A percentile compares a stretch with the other conserved stretches of the same genome.
Conservation (phyloP, 2,888 invertebrate genomes). For the Trichacis sp. region DNA sequence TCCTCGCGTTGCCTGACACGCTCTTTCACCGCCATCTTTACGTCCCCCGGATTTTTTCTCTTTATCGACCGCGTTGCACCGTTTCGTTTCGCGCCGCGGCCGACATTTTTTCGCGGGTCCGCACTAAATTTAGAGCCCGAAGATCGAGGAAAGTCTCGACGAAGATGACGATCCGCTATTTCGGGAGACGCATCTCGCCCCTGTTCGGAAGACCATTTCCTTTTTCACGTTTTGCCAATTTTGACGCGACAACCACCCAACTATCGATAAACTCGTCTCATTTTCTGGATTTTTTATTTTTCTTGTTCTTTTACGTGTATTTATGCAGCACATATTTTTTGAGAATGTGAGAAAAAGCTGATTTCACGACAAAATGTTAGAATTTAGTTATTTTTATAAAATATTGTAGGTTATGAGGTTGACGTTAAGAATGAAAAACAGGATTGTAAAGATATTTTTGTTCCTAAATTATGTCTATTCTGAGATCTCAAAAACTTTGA, state of each 20-base stretch:
- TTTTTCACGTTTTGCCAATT: background rate
- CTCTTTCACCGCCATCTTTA: slow-evolving; percentile 23
- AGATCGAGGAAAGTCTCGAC: slow-evolving; percentile 48
- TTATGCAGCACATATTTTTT: too few species aligned
- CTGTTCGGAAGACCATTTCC: background rate
- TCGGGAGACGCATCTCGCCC: slow-evolving; percentile 40
- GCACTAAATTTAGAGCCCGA: slow-evolving; percentile 45
- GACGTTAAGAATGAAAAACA: too few species aligned
- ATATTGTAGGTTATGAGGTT: too few species aligned
- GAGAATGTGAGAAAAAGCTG: too few species aligned
- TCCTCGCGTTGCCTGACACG: slow-evolving; percentile 36
- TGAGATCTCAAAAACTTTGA: too few species aligned
- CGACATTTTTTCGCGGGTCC: slow-evolving; percentile 38
- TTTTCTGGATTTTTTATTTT: background rate
- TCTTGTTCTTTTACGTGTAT: too few species aligned
- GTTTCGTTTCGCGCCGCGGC: slow-evolving; percentile 11
- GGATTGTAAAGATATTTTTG: too few species aligned
- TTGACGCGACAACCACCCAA: background rate
- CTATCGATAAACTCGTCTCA: background rate
- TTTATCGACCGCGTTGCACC: slow-evolving; percentile 2
- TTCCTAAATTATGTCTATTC: too few species aligned
- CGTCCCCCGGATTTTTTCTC: slow-evolving; percentile 11
- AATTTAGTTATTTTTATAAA: too few species aligned
- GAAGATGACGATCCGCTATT: slow-evolving; percentile 56
- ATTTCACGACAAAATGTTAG: too few species aligned